Conservation (phyloP, 2,888 invertebrate species). For the Ennomos erosarius region DNA sequence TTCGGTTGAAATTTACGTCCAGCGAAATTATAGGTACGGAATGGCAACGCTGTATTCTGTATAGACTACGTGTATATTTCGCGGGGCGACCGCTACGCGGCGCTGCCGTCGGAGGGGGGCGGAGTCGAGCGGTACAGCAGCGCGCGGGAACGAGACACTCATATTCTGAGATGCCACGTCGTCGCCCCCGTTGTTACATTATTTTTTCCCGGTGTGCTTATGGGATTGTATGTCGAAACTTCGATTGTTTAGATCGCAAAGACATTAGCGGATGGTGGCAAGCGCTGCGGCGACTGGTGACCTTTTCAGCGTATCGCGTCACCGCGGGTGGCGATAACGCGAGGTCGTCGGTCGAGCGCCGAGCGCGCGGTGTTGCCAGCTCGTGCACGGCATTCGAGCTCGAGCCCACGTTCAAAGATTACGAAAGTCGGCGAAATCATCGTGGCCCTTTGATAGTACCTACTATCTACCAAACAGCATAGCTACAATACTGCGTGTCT, state of each 20-base stretch:
- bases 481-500: constrained; percentile 33
- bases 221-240: constrained; percentile 72
- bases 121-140: constrained; percentile 68
- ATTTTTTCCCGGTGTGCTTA: constrained; percentile 68
- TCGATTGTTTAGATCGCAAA: constrained; percentile 75
- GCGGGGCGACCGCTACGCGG: constrained; percentile 77
- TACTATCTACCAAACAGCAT: constrained; percentile 27
- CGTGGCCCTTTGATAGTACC: constrained; percentile 67
- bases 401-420: constrained; percentile 65
- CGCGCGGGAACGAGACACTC: constrained; percentile 69
- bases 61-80: constrained; percentile 73
- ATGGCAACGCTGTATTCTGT: constrained; percentile 85
- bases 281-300: constrained; percentile 69
- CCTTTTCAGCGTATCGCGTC: constrained; percentile 78
- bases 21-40: constrained; percentile 85
- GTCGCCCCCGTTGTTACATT: constrained; percentile 57
- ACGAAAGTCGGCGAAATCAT: constrained; percentile 73
- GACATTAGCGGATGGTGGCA: constrained; percentile 69
- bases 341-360: constrained; percentile 79
- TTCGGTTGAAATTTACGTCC: constrained; percentile 84
- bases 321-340: constrained; percentile 76
- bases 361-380: constrained; percentile 78
- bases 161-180: constrained; percentile 43
- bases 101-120: constrained; percentile 72
- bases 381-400: constrained; percentile 63